Conservation (phyloP, 2,888 invertebrate genomes). For the Nemurella pictetii region DNA sequence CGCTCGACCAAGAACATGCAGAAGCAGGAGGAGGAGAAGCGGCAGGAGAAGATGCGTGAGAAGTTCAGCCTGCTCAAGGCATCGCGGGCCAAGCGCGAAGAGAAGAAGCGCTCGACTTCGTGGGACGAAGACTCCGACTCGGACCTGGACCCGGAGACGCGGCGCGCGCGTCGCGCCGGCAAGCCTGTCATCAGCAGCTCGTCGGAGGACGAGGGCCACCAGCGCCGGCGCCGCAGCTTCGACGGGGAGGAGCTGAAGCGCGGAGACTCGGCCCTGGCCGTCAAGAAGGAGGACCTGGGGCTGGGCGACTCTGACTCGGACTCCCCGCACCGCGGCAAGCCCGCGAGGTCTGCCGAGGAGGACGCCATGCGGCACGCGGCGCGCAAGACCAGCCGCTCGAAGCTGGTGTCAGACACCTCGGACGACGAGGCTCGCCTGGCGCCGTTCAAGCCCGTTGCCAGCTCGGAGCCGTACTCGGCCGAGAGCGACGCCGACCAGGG, state of each 20-base stretch:
- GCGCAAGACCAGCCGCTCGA: conserved; percentile 69
- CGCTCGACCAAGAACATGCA: conserved; percentile 92
- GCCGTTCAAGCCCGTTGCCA: conserved; percentile 32
- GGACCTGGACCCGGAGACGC: conserved; percentile 59
- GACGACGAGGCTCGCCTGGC: conserved; percentile 57
- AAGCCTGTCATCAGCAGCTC: conserved; percentile 58
- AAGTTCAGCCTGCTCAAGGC: conserved; percentile 88
- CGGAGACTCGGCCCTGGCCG: neutral
- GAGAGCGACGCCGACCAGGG: conserved; percentile 61
- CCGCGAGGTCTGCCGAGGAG: conserved; percentile 33
- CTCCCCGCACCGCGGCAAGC: conserved; percentile 30
- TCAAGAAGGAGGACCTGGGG: conserved; percentile 40
- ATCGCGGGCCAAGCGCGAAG: conserved; percentile 82
- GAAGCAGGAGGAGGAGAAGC: conserved; percentile 86
- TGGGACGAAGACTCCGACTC: conserved; percentile 84
- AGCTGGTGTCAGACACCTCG: conserved; percentile 78
- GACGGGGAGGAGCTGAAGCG: conserved; percentile 36
- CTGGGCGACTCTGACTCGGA: conserved; percentile 42
- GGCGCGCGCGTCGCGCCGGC: conserved; percentile 49
- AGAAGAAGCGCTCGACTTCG: conserved; percentile 85
- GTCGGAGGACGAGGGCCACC: conserved; percentile 58
- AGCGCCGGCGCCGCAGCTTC: conserved; percentile 46
- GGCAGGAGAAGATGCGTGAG: conserved; percentile 83
- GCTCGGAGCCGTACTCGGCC: conserved; percentile 46
- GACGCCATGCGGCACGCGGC: conserved; percentile 23